Evolutionary conservation across 2,113 vertebrate genomes (phyloP).

Genomic region (Nipponia nippon): DNA sequence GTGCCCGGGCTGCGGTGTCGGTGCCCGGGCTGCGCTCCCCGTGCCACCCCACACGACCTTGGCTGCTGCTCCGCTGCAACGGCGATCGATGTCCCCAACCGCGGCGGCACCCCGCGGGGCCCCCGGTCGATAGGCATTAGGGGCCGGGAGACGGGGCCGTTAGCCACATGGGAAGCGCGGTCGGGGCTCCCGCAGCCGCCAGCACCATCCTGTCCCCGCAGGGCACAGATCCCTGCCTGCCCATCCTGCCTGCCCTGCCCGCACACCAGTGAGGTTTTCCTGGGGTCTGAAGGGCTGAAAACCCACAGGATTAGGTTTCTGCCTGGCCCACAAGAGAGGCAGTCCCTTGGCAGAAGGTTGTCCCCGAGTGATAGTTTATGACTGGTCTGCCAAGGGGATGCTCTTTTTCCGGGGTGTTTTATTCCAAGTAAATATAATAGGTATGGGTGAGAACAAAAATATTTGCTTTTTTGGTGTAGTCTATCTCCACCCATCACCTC

Average conservation of each 20-base stretch:
- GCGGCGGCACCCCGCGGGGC: neutral
- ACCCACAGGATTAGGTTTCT: neutral
- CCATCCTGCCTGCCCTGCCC: neutral
- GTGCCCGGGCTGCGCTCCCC: neutral
- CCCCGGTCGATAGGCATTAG: neutral
- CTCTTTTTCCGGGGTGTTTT: neutral
- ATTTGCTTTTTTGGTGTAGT: neutral
- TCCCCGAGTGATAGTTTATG: neutral
- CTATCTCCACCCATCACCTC: neutral
- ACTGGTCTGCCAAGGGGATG: neutral
- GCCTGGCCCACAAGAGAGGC: neutral
- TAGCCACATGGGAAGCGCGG: neutral
- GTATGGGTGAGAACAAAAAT: neutral
- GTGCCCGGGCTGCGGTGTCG: neutral
- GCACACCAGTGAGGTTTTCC: neutral
- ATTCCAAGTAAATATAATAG: neutral
- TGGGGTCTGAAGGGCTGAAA: neutral
- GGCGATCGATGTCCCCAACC: neutral
- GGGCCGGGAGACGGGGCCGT: neutral
- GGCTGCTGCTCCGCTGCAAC: neutral
- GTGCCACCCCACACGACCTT: accelerated
- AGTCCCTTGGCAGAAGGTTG: neutral
- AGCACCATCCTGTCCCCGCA: neutral
- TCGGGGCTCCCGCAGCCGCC: neutral
- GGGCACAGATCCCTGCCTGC: neutral